Conservation (phyloP, 2,888 invertebrate species). For the Lycophotia porphyrea region DNA sequence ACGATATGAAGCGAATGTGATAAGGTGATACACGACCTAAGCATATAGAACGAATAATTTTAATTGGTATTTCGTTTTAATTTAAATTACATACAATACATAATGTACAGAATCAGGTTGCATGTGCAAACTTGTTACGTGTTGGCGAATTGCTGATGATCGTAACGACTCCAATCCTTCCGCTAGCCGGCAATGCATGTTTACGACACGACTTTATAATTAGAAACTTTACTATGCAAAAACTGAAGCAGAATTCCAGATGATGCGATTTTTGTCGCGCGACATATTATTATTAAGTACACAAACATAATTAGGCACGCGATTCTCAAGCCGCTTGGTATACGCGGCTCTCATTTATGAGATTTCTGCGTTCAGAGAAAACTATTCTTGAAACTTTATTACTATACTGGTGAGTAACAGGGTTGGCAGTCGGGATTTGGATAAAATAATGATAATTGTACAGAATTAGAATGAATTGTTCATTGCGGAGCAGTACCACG, state of each 20-base stretch:
- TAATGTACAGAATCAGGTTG: conserved; percentile 55
- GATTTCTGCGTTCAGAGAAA: conserved; percentile 40
- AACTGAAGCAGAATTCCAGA: conserved; percentile 61
- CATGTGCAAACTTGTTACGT: conserved; percentile 68
- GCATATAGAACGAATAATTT: neutral
- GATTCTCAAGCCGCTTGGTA: conserved; percentile 34
- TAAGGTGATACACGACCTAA: conserved; percentile 1
- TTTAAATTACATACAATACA: conserved; percentile 52
- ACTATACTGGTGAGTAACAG: conserved; percentile 34
- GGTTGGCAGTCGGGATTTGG: conserved; percentile 31
- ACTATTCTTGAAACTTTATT: conserved; percentile 56
- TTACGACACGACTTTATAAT: conserved; percentile 73
- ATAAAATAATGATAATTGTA: conserved; percentile 52
- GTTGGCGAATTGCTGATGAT: conserved; percentile 62
- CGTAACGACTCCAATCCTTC: conserved; percentile 70
- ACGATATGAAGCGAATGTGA: neutral
- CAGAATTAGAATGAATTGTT: conserved; percentile 67
- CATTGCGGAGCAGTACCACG: conserved; percentile 63
- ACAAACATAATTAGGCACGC: conserved; percentile 48
- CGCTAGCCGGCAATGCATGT: conserved; percentile 70
- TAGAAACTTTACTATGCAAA: conserved; percentile 73
- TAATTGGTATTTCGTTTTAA: conserved; percentile 36
- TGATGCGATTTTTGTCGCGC: conserved; percentile 52
- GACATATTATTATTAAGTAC: conserved; percentile 51
- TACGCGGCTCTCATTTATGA: conserved; percentile 35